Conservation (phyloP, 2,113 vertebrate genomes). For the Alosa alosa region DNA sequence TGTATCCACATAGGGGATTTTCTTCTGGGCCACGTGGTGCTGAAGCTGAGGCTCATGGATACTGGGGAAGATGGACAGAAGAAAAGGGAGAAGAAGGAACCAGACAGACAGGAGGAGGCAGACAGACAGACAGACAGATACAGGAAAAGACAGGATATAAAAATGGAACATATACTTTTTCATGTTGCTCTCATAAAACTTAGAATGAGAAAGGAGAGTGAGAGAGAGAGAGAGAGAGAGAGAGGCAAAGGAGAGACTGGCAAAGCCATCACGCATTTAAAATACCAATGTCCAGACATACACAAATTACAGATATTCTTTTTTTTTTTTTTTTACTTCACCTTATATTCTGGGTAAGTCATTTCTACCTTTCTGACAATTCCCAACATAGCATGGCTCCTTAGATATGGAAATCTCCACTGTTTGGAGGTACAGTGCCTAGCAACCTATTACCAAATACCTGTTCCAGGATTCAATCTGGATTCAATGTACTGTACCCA, state of each 20-base stretch:
- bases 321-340: slow-evolving; percentile 25
- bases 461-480: background rate
- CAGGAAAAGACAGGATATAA: slow-evolving; percentile 24
- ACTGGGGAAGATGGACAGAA: slow-evolving; percentile 59
- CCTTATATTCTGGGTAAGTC: slow-evolving; percentile 36
- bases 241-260: slow-evolving; percentile 36
- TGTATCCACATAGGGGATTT: slow-evolving; percentile 83
- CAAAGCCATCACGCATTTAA: slow-evolving; percentile 45
- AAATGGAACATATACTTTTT: slow-evolving; percentile 45
- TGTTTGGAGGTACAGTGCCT: slow-evolving; percentile 21
- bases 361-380: slow-evolving; percentile 26
- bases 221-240: slow-evolving; percentile 23
- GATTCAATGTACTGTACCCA: slow-evolving; percentile 13
- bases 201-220: slow-evolving; percentile 26
- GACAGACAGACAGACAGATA: background rate
- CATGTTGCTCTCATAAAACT: slow-evolving; percentile 32
- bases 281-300: slow-evolving; percentile 35
- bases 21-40: slow-evolving; percentile 96
- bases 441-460: slow-evolving; percentile 23
- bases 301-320: slow-evolving; percentile 41
- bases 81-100: background rate
- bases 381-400: slow-evolving; percentile 39
- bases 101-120: background rate
- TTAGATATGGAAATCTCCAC: slow-evolving; percentile 28
- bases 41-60: slow-evolving; percentile 84